Conservation (phyloP, 2,888 invertebrate genomes). For the Drymonia ruficornis region DNA sequence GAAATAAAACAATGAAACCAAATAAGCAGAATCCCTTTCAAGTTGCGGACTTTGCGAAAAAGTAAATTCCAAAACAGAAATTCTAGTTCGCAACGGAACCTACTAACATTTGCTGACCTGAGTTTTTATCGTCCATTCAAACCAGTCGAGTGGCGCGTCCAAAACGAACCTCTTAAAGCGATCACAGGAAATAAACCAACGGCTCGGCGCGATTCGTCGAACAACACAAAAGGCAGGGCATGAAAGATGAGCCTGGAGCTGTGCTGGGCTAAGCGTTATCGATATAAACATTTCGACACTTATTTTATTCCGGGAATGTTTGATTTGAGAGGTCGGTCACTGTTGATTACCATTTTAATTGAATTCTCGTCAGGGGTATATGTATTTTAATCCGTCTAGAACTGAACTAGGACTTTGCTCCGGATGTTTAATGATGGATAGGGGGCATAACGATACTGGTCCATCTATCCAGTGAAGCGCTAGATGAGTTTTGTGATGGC, state of each 20-base stretch:
- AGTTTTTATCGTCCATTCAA: constrained; percentile 33
- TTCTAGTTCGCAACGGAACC: constrained; percentile 18
- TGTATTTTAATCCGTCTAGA: neutral
- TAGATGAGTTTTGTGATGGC: no score
- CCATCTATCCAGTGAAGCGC: no score
- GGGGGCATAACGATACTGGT: no score
- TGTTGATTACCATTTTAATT: neutral
- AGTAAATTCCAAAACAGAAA: constrained; percentile 21
- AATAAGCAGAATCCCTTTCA: constrained; percentile 22
- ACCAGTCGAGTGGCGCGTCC: constrained; percentile 15
- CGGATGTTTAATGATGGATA: neutral
- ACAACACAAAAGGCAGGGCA: constrained; percentile 45
- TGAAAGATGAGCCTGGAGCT: constrained; percentile 36
- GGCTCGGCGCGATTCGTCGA: constrained; percentile 41
- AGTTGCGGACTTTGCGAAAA: constrained; percentile 14
- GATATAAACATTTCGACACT: neutral
- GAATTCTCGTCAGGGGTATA: neutral
- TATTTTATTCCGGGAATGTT: constrained; percentile 1
- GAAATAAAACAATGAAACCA: constrained; percentile 10
- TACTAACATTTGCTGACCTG: constrained; percentile 23
- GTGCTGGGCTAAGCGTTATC: neutral
- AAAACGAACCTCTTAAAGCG: constrained; percentile 34
- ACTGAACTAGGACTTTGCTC: neutral
- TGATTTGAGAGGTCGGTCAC: neutral
- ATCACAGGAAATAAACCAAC: constrained; percentile 46